Evolutionary conservation across 1,140 invertebrate species (phyloP).

Genomic region (Orussus abietinus): DNA sequence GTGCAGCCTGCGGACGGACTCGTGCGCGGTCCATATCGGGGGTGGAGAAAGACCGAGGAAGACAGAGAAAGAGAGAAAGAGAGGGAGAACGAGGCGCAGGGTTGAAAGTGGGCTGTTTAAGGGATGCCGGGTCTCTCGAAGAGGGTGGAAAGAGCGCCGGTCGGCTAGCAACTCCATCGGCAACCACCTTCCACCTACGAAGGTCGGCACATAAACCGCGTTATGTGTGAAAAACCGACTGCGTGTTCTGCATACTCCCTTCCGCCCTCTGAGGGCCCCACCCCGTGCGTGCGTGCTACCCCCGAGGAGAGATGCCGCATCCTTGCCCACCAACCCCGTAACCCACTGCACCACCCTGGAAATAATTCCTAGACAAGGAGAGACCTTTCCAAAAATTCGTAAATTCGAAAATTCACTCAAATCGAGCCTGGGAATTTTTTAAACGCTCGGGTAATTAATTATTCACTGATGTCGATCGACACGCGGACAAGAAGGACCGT

Average conservation of each 20-base stretch:
- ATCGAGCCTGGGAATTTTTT: no score
- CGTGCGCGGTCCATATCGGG: not conserved
- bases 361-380: no score
- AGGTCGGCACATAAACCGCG: constrained; percentile 7
- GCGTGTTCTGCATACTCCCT: not conserved
- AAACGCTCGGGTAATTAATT: no score
- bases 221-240: not conserved
- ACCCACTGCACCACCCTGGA: constrained; percentile 9
- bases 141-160: constrained; percentile 12
- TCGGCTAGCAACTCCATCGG: constrained; percentile 22
- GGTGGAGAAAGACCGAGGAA: constrained; percentile 6
- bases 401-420: no score
- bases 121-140: constrained; percentile 15
- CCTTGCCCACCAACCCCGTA: constrained; percentile 9
- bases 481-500: no score
- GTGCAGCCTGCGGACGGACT: constrained; percentile 1
- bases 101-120: constrained; percentile 17
- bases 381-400: no score
- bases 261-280: not conserved
- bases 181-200: constrained; percentile 13
- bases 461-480: no score
- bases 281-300: no score
- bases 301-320: no score
- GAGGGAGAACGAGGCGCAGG: constrained; percentile 6
- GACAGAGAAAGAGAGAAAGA: not conserved